Evolutionary conservation across 2,888 invertebrate species (phyloP).

Genomic region (Ypsolopha sequella): DNA sequence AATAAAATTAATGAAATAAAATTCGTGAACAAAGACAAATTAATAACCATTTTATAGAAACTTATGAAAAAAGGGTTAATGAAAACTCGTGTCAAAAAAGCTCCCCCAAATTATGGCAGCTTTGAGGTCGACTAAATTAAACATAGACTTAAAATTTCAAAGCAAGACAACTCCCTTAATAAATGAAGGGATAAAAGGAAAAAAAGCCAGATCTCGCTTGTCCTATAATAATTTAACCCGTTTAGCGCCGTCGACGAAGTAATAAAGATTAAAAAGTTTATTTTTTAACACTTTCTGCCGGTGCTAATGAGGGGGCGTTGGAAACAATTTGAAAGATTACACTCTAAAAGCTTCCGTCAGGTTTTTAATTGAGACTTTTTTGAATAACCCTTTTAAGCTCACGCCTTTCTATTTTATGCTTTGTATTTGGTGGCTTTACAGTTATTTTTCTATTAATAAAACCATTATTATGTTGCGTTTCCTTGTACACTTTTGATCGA

Average conservation of each 20-base stretch:
- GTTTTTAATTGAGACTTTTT: constrained; percentile 70
- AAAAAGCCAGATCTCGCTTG: constrained; percentile 57
- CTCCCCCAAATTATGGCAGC: constrained; percentile 47
- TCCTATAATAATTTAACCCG: constrained; percentile 67
- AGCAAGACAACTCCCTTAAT: constrained; percentile 41
- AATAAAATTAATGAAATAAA: constrained; percentile 1
- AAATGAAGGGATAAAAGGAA: constrained; percentile 56
- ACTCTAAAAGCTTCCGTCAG: constrained; percentile 72
- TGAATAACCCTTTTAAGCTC: constrained; percentile 61
- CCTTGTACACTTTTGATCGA: too few species aligned
- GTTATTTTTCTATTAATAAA: not conserved
- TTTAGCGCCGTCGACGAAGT: constrained; percentile 61
- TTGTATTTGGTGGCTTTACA: not conserved
- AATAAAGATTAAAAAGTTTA: constrained; percentile 72
- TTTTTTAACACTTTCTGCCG: constrained; percentile 66
- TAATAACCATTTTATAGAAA: not conserved
- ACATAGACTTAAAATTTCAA: constrained; percentile 47
- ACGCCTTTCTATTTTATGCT: constrained; percentile 47
- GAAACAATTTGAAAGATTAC: constrained; percentile 72
- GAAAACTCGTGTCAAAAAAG: constrained; percentile 33
- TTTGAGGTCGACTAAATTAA: constrained; percentile 37
- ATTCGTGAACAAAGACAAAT: not conserved
- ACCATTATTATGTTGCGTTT: too few species aligned
- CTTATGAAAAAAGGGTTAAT: constrained; percentile 15
- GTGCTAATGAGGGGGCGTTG: constrained; percentile 71